Evolutionary conservation across 2,113 vertebrate genomes (phyloP), one percentile per base, ranked within the genome.

Genomic region (Stigmatopora argus): DNA sequence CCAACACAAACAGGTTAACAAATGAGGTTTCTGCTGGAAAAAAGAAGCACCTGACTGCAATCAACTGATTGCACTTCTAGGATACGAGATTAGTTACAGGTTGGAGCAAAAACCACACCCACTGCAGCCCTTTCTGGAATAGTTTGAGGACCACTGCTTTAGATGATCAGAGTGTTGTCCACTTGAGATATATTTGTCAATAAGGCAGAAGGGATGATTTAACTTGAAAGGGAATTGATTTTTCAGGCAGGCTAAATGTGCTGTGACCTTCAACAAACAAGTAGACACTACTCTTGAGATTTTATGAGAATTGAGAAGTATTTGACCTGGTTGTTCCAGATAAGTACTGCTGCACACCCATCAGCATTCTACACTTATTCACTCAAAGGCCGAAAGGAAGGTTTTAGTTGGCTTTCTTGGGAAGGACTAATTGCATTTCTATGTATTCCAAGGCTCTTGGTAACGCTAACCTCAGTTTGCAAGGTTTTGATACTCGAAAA

Each of bases 151-250:
- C 3, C 26, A 31, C 26, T 31, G 26, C 26, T 31, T 31, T 31
- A 31, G 26, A 31, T 31, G 26, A 31, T 31, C 26, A 41, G 55
- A 65, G 72, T 62, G 69, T 78, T 74, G 69, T 78, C 18, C 66
- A 84, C 79, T 85, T 71, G n/a, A 87, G 87, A 86, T 75, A 81
- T 82, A 72, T 73, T 75, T 85, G 85, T 90, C 86, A 89, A 86
- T 86, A 88, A 86, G 86, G 79, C 80, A 81, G 84, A 67, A 75
- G 73, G 78, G 86, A 83, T 76, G 13, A 73, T 84, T 82, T 63
- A 67, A 76, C 68, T 80, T 64, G 75, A 80, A 83, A 81, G 81
- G 74, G 88, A 89, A 88, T 88, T 74, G 83, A 87, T 88, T 88
- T 31, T 87, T 64, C 78, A 70, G 18, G 74, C 19, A 7, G 67